Conservation (phyloP, 2,797 vertebrate species). For the Alca torda region DNA sequence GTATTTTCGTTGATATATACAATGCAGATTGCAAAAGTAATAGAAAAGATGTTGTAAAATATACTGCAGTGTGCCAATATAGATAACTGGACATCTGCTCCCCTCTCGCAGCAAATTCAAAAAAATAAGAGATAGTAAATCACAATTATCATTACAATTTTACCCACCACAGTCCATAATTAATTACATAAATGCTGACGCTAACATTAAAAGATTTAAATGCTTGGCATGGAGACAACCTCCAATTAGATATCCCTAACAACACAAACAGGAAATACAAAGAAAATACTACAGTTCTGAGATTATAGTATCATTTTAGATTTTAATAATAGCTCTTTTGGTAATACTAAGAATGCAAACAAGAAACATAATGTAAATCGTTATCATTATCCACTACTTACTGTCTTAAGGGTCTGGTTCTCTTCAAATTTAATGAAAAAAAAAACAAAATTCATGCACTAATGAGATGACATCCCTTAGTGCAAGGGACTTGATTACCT, state of each 20-base stretch:
- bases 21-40: background rate
- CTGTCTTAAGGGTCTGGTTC: constrained; percentile 26
- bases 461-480: background rate
- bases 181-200: background rate
- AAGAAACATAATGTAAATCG: background rate
- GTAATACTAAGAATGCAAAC: constrained; percentile 8
- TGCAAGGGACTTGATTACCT: background rate
- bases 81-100: background rate
- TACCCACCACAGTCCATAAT: background rate
- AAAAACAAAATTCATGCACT: background rate
- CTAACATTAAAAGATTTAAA: background rate
- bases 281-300: background rate
- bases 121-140: background rate
- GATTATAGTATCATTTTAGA: constrained; percentile 22
- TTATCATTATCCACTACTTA: constrained; percentile 3
- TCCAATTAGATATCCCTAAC: constrained; percentile 5
- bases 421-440: constrained; percentile 12
- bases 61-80: background rate
- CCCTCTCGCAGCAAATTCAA: background rate
- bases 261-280: background rate
- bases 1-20: background rate
- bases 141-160: background rate
- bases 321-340: constrained; percentile 13
- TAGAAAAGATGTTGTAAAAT: background rate
- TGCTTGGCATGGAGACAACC: background rate